Base-by-base conservation (phyloP, 2,113 vertebrate genomes). In the Myotis brandtii region DNA sequence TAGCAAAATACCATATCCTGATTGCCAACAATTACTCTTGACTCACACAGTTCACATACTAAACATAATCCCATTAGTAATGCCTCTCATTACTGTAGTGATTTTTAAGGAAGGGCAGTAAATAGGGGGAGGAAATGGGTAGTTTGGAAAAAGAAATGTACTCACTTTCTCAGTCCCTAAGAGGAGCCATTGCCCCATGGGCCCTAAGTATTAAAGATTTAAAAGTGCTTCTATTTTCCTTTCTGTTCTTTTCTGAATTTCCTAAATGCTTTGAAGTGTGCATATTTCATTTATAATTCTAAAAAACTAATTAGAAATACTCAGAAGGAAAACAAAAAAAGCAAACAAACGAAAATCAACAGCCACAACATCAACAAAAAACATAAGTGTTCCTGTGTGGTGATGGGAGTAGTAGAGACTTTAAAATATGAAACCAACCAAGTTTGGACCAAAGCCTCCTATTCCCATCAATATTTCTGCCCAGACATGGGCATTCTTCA, bases 271-370 rank as follows among this genome's bases (percentile, higher is more conserved):
- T 96, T 77, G 25, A 67, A 94, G 67, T 62, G 56, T 0, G 46
- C 6, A 11, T 40, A 75, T 50, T 81, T 85, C 14, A 17, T 30
- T 85, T 72, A 72, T 66, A 85, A 76, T 43, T 32, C 32, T 92
- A 67, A 91, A 86, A 80, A 76, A 23, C 27, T 34, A 69, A 80
- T 37, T 52, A 62, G 2, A 87, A 77, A 80, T 72, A 67, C 48
- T 88, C 25, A 90, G 48, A 59, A 91, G 64, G 46, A 89, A 94
- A 91, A 40, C 20, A 86, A 87, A 50, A 27, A n/a, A 59, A 76
- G 14, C 11, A 85, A 70, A 34, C 14, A 93, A 82, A 30, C 12
- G 81, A 77, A n/a, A 50, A 89, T 20, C 14, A 40, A 46, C 20
- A 89, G 72, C 27, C 66, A 70, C 3, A 89, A 40, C 52, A 40